These are phyloP conservation scores for Spinibarbus caldwelli DNA, from an alignment of 2,797 vertebrate genomes.

Conservation along the genomic window DNA sequence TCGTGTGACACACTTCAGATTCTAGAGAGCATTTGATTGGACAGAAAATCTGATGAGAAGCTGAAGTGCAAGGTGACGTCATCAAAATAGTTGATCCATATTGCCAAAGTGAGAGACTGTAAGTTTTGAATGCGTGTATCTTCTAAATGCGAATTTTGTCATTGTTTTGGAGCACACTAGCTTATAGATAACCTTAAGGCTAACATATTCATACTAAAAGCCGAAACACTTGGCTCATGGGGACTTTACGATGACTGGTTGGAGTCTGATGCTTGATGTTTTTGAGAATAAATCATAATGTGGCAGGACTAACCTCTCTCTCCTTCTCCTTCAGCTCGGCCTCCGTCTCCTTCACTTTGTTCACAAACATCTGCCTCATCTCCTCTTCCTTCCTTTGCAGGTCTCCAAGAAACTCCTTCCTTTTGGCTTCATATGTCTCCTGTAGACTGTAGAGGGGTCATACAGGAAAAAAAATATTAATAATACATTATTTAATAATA, in stretches of 20 bases:
- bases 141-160: background rate
- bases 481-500: background rate
- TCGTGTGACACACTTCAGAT: too few species aligned
- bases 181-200: background rate
- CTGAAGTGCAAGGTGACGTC: background rate
- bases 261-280: background rate
- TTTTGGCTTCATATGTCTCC: slow-evolving; percentile 97
- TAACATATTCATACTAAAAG: background rate
- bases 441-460: slow-evolving; percentile 82
- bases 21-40: background rate
- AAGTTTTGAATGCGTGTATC: too few species aligned
- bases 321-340: slow-evolving; percentile 97
- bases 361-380: slow-evolving; percentile 99
- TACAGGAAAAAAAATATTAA: background rate
- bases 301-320: slow-evolving; percentile 83
- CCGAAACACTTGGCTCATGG: background rate
- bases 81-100: too few species aligned
- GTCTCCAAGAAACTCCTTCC: slow-evolving; percentile 95
- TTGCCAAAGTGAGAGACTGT: too few species aligned
- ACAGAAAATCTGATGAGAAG: background rate
- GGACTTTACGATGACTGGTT: background rate
- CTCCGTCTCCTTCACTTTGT: slow-evolving; percentile 98
- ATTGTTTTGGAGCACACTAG: background rate
- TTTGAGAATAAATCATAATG: background rate
- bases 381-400: slow-evolving; percentile 97